Conservation (phyloP, 1,140 invertebrate species). For the Drosophila kurseongensis region DNA sequence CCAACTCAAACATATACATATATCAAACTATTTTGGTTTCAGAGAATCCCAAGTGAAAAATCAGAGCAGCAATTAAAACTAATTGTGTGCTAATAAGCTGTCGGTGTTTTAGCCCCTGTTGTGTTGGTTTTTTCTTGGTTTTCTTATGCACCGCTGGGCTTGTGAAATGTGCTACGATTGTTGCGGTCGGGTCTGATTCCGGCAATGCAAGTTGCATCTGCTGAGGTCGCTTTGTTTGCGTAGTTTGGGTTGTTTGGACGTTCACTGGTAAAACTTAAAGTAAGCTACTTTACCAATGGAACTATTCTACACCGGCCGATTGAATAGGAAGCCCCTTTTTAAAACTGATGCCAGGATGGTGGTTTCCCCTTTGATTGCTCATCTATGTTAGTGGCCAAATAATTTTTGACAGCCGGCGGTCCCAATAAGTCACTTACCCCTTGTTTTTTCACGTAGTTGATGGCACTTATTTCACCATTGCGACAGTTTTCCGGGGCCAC, state of each 20-base stretch:
- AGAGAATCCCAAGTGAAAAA: slow-evolving; percentile 28
- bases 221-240: slow-evolving; percentile 52
- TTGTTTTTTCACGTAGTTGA: slow-evolving; percentile 70
- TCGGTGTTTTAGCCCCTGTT: slow-evolving; percentile 27
- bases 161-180: slow-evolving; percentile 58
- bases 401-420: not conserved
- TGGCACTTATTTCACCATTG: slow-evolving; percentile 75
- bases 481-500: slow-evolving; percentile 71
- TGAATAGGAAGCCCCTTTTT: slow-evolving; percentile 7
- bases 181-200: slow-evolving; percentile 21
- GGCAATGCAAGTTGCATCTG: slow-evolving; percentile 16
- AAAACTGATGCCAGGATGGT: slow-evolving; percentile 15
- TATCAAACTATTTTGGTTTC: not conserved
- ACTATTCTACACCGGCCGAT: slow-evolving; percentile 29
- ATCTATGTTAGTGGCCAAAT: not conserved
- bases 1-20: slow-evolving; percentile 2
- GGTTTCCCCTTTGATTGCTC: slow-evolving; percentile 1
- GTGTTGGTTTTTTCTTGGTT: slow-evolving; percentile 7
- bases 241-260: slow-evolving; percentile 48
- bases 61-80: slow-evolving; percentile 35
- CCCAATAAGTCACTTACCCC: slow-evolving; percentile 64
- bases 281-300: slow-evolving; percentile 38
- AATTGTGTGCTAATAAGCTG: slow-evolving; percentile 78
- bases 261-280: slow-evolving; percentile 64
- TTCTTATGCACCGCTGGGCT: slow-evolving; percentile 18